Evolutionary conservation across 2,888 invertebrate species (phyloP).

Genomic region (Endotricha flammealis): DNA sequence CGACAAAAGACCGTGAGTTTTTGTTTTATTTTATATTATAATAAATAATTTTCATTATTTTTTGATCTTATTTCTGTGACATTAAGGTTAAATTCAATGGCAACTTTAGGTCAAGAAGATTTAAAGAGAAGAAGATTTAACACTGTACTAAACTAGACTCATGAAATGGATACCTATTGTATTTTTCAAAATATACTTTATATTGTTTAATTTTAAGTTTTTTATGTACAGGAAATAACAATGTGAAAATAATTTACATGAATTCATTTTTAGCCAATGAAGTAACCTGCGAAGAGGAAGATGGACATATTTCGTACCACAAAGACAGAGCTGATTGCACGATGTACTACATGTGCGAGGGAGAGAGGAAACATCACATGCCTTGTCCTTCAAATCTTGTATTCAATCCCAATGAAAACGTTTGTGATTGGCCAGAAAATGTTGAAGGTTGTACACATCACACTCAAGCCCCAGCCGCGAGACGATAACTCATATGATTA

Average conservation of each 20-base stretch:
- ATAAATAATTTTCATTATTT: too few relatives aligned
- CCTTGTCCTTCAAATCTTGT: slow-evolving; percentile 95
- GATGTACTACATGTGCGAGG: slow-evolving; percentile 97
- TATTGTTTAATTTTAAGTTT: too few relatives aligned
- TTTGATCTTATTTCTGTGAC: too few relatives aligned
- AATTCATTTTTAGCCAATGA: slow-evolving; percentile 83
- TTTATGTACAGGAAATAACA: too few relatives aligned
- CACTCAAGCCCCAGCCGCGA: slow-evolving; percentile 70
- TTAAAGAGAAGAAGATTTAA: too few relatives aligned
- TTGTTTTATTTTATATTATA: too few relatives aligned
- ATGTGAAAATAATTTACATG: too few relatives aligned
- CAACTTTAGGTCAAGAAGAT: too few relatives aligned
- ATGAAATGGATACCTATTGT: too few relatives aligned
- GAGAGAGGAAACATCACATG: slow-evolving; percentile 96
- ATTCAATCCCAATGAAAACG: slow-evolving; percentile 94
- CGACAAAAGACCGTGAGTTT: slow-evolving; percentile 92
- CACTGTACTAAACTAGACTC: too few relatives aligned
- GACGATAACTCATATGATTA: slow-evolving; percentile 44
- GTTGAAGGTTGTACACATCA: slow-evolving; percentile 88
- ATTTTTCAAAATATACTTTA: too few relatives aligned
- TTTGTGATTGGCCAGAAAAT: slow-evolving; percentile 97
- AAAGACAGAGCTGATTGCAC: slow-evolving; percentile 94
- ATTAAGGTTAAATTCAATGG: too few relatives aligned
- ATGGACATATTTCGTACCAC: slow-evolving; percentile 97
- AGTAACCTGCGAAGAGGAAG: slow-evolving; percentile 93